Conservation (phyloP, 2,797 vertebrate genomes). For the Cyprinella venusta region DNA sequence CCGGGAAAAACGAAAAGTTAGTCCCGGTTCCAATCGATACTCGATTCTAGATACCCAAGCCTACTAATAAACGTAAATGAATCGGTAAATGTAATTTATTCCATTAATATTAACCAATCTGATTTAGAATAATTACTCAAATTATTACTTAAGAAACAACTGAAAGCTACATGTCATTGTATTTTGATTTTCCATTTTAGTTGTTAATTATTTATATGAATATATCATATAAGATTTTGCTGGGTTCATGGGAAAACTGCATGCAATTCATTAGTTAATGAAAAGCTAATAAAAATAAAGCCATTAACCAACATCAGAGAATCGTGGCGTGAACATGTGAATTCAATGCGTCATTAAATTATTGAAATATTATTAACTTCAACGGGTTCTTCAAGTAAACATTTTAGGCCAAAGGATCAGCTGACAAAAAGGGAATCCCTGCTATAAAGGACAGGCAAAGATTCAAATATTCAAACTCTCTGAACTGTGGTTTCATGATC, state of each 20-base stretch:
- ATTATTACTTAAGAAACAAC: background rate
- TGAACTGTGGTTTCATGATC: background rate
- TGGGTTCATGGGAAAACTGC: background rate
- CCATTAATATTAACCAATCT: background rate
- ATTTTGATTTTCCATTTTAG: background rate
- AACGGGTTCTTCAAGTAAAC: background rate
- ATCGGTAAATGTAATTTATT: background rate
- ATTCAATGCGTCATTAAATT: background rate
- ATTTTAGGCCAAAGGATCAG: background rate
- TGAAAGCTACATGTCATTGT: background rate
- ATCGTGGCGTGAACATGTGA: too few species aligned
- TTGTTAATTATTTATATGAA: background rate
- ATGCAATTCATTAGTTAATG: background rate
- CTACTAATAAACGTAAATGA: background rate
- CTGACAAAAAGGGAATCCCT: background rate
- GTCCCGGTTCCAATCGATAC: too few species aligned
- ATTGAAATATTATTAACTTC: background rate
- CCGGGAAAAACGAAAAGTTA: too few species aligned
- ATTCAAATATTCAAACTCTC: slow-evolving; percentile 15
- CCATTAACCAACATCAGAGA: background rate
- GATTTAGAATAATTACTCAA: background rate
- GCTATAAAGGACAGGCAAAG: background rate
- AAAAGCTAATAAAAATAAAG: background rate
- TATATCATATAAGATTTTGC: background rate
- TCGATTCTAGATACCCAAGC: too few species aligned